Percentiles rank a stretch among this genome's conserved stretches.
phyloP scores from a whole-genome alignment of 2,797 vertebrate species.

The Antennarius maculatus region DNA sequence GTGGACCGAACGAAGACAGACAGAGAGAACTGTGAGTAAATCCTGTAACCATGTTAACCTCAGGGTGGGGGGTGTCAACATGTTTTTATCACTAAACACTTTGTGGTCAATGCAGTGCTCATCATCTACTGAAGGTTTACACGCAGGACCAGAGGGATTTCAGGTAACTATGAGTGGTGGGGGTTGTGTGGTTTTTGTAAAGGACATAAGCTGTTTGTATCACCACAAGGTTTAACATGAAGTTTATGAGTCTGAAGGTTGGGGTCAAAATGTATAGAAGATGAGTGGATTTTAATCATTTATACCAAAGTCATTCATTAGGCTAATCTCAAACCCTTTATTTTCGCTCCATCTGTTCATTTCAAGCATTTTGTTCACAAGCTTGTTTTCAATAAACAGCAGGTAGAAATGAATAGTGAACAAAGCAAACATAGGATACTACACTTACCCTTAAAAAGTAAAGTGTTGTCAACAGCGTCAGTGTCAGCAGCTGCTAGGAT shows the following conservation, averaged over 20 bases:
- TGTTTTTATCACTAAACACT: constrained; percentile 10
- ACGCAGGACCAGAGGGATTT: constrained; percentile 1
- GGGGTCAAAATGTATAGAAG: constrained; percentile 8
- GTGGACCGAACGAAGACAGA: constrained; percentile 62
- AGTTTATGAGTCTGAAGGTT: not conserved
- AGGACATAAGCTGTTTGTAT: not conserved
- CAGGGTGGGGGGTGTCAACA: constrained; percentile 9
- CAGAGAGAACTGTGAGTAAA: constrained; percentile 76
- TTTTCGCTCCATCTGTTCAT: not conserved
- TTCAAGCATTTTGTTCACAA: not conserved
- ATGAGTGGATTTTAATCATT: not conserved
- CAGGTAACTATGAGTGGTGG: constrained; percentile 12
- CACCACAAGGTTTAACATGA: not conserved
- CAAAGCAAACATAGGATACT: constrained; percentile 4
- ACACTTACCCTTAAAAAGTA: not conserved
- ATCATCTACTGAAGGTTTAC: constrained; percentile 2
- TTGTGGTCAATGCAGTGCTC: constrained; percentile 13
- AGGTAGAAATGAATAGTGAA: constrained; percentile 1
- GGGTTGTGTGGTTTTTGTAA: not conserved
- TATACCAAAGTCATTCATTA: not conserved
- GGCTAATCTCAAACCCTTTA: not conserved
- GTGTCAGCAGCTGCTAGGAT: constrained; percentile 18
- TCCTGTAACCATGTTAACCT: constrained; percentile 21
- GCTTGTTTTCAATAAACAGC: constrained; percentile 15
- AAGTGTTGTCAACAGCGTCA: not conserved